Base-by-base conservation (phyloP, 2,797 vertebrate genomes). In the Danionella dracula region DNA sequence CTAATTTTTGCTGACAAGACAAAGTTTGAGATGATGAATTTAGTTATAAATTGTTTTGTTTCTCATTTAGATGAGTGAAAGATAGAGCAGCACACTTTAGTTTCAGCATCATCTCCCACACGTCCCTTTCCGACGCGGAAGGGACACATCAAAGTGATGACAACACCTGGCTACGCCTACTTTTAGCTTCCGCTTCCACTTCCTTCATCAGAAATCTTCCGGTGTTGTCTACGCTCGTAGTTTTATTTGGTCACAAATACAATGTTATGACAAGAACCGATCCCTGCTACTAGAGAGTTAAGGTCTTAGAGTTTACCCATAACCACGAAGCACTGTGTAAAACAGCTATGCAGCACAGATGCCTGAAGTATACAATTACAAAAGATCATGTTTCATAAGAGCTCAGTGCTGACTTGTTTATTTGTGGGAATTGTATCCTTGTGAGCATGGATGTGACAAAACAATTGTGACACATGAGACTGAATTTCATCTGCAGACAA, bases 191-290 rank as follows among this genome's bases (percentile, higher is more conserved):
- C n/a, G n/a, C n/a, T n/a, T n/a, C n/a, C n/a, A n/a, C n/a, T n/a
- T n/a, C n/a, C n/a, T n/a, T n/a, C n/a, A n/a, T n/a, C n/a, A n/a
- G n/a, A n/a, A n/a, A n/a, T n/a, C n/a, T n/a, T n/a, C n/a, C n/a
- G n/a, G n/a, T n/a, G n/a, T n/a, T n/a, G 23, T 27, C 23, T 27
- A 27, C 6, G 23, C n/a, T n/a, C 23, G 23, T 27, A 27, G 6
- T 3, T 3, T 6, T 6, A 27, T 27, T 27, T 27, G 23, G 23
- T n/a, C 23, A 35, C 54, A 64, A 65, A 66, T 21, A 69, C 65
- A 51, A 37, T 51, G 48, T 27, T 27, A 65, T 60, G n/a, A 35
- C 54, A 73, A 66, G 50, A 21, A 3, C 50, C 66, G 44, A 64
- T 40, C 29, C 42, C 29, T 23, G 48, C 31, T 55, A 41, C 45